phyloP scores from a whole-genome alignment of 2,113 vertebrate species.

The Pleuronectes platessa region DNA sequence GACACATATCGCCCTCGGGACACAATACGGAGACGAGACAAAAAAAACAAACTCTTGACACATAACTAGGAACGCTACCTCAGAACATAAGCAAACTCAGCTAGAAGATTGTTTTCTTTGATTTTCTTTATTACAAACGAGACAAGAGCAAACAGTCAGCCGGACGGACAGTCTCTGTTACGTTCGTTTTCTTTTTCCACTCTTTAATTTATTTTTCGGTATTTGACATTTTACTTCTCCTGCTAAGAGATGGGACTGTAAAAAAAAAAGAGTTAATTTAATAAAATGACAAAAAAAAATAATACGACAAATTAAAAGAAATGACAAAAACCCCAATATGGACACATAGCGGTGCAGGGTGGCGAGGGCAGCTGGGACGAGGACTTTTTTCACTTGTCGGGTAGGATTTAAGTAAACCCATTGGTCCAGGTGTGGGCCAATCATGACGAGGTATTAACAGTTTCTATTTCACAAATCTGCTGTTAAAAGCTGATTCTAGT shows the following conservation, averaged over 20 bases:
- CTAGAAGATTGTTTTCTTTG: slow-evolving; percentile 79
- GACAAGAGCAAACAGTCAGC: slow-evolving; percentile 42
- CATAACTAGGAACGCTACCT: slow-evolving; percentile 87
- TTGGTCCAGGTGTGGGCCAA: slow-evolving; percentile 2
- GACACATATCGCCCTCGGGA: not conserved
- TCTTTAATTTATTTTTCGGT: slow-evolving; percentile 75
- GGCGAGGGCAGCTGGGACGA: slow-evolving; percentile 18
- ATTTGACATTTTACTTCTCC: slow-evolving; percentile 64
- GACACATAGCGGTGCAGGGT: slow-evolving; percentile 49
- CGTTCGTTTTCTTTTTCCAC: slow-evolving; percentile 41
- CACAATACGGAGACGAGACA: slow-evolving; percentile 50
- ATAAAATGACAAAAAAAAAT: slow-evolving; percentile 15
- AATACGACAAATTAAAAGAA: slow-evolving; percentile 14
- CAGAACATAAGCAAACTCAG: slow-evolving; percentile 76
- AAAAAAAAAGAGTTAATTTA: slow-evolving; percentile 44
- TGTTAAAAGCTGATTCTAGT: slow-evolving; percentile 12
- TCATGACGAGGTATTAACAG: not conserved
- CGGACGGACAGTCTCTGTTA: slow-evolving; percentile 64
- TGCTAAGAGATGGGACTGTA: slow-evolving; percentile 68
- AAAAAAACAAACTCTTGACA: slow-evolving; percentile 76
- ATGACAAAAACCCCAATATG: slow-evolving; percentile 33
- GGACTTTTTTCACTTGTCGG: not conserved
- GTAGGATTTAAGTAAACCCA: slow-evolving; percentile 6
- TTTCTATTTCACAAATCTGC: not conserved
- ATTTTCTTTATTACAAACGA: slow-evolving; percentile 39